Base-by-base conservation (phyloP, 1,140 invertebrate genomes). In the Pentalonia nigronervosa region DNA sequence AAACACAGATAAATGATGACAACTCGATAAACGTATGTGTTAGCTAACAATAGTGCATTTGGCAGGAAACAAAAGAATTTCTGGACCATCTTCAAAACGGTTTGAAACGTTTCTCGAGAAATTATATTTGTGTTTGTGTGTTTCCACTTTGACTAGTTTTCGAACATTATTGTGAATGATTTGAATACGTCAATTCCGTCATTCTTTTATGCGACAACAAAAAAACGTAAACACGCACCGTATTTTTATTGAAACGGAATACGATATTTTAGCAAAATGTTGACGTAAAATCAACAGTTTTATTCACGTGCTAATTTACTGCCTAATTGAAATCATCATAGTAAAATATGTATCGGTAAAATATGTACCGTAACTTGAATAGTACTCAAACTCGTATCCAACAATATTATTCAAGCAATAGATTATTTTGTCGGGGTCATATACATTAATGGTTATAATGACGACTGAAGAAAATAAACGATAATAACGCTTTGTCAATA, bases 31-130 rank as follows among this genome's bases (percentile, higher is more conserved):
- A 83, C 20, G 67, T 20, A 25, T 50, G 90, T 60, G 60, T n/a
- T 36, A 14, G 34, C 90, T 92, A 83, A 81, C 90, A 92, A 92
- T 56, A 83, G 60, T 48, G 76, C 47, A 36, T 60, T 90, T 92
- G 90, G 60, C 90, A 92, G 90, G 60, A 92, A 92, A 92, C 67
- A 83, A 34, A 45, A 90, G 53, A 90, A 36, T 92, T 92, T 83
- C 34, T 92, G 90, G 90, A 92, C 67, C 83, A 83, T 83, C 21
- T 50, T 83, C 90, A 92, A 92, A 92, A 92, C 14, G 21, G 34
- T 36, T 56, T 25, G 23, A 89, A 56, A 36, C 20, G 48, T 53
- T 21, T 89, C 21, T 56, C n/a, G 7, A 67, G n/a, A 36, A 56
- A 50, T 47, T 89, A 53, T 89, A 89, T 89, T 36, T 47, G 36